Conservation (phyloP, 2,888 invertebrate genomes). For the Cheilosia grossa region DNA sequence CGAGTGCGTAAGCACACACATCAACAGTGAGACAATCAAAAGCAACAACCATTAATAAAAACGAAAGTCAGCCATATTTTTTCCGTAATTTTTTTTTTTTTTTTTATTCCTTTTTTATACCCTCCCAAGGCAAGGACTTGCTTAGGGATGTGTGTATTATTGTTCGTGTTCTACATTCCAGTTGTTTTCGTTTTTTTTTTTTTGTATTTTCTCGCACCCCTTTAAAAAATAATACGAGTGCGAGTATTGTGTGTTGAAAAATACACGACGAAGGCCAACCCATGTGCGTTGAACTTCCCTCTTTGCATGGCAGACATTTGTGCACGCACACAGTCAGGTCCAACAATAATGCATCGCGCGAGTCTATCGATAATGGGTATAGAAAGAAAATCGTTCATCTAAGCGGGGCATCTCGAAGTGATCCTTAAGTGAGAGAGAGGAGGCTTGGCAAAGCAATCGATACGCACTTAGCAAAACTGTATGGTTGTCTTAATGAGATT, state of each 20-base stretch:
- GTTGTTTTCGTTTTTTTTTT: conserved; percentile 14
- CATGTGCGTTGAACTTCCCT: conserved; percentile 72
- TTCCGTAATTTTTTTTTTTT: conserved; percentile 7
- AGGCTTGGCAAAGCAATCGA: conserved; percentile 32
- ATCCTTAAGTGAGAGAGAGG: conserved; percentile 43
- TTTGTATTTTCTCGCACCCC: conserved; percentile 51
- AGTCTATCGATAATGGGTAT: conserved; percentile 22
- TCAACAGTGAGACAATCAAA: conserved; percentile 51
- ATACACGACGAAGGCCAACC: conserved; percentile 62
- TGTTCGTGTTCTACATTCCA: conserved; percentile 64
- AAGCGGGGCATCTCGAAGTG: conserved; percentile 54
- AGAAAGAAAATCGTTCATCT: conserved; percentile 36
- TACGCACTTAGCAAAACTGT: conserved; percentile 31
- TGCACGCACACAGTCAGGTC: conserved; percentile 5
- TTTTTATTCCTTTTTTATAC: conserved; percentile 44
- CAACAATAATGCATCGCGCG: conserved; percentile 9
- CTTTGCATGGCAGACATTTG: conserved; percentile 28
- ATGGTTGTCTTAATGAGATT: conserved; percentile 58
- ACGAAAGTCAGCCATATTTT: conserved; percentile 72
- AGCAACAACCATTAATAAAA: conserved; percentile 75
- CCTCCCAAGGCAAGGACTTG: conserved; percentile 12
- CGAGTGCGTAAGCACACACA: conserved; percentile 64
- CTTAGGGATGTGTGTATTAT: conserved; percentile 53
- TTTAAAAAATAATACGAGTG: conserved; percentile 19
- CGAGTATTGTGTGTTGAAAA: conserved; percentile 14